Base-by-base conservation (phyloP, 1,140 invertebrate species). In the Samia ricini region DNA sequence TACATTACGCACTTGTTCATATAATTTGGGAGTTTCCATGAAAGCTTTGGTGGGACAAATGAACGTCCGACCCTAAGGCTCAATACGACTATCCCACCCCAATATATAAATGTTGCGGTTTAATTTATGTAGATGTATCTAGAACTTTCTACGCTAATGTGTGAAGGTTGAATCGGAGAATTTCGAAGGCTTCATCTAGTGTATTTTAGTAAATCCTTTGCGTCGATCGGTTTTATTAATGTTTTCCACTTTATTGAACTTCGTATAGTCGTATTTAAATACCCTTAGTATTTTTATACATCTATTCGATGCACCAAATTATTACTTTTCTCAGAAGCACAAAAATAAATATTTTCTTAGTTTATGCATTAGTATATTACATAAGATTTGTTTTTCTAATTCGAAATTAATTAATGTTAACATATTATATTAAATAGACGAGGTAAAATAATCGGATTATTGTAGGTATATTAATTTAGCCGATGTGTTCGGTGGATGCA, bases 1-100 rank as follows among this genome's bases (percentile, higher is more conserved):
- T 71, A 76, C 76, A 81, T 79, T 81, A 84, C 79, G 72, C 79
- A 84, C 77, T 78, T 77, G 77, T 81, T 77, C 77, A 76, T 80
- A 78, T 71, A 82, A 81, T 68, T 80, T 74, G 69, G 74, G 72
- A 76, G 74, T 77, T 81, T 71, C 66, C 69, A 78, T 72, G 71
- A 72, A 77, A 79, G 71, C 74, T 73, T 77, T 73, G 18, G 73
- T 12, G 56, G 67, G 65, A 75, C 71, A 69, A 80, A 75, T 79
- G 76, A 79, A 76, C 76, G 71, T 63, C 64, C 62, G 62, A 74
- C 72, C 75, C 69, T 55, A 57, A 61, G 68, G 33, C 60, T 71
- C 68, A 71, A 73, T 71, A 71, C 67, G 33, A 42, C 68, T 75
- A 71, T 74, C 67, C n/a, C 61, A 73, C 70, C 73, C 68, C 72